Conservation (phyloP, 2,888 invertebrate species). For the Mimumesa dahlbomi region DNA sequence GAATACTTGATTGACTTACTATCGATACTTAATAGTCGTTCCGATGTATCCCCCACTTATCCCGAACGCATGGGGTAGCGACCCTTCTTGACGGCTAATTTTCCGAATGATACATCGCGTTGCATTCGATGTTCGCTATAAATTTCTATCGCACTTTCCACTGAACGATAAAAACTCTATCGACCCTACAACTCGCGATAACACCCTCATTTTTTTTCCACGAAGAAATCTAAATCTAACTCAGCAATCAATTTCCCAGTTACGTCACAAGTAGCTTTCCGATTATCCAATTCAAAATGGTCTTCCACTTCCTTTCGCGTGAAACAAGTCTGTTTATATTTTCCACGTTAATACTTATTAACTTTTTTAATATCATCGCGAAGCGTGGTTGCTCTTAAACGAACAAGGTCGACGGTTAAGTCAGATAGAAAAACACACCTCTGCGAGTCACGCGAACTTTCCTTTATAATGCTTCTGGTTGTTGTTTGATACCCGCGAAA, state of each 20-base stretch:
- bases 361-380: too few relatives aligned
- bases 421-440: too few relatives aligned
- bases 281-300: too few relatives aligned
- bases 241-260: too few relatives aligned
- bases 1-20: slow-evolving; percentile 42
- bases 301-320: too few relatives aligned
- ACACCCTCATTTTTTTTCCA: too few relatives aligned
- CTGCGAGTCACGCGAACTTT: slow-evolving; percentile 25
- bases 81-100: slow-evolving; percentile 38
- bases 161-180: background rate
- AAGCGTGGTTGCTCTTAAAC: too few relatives aligned
- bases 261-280: too few relatives aligned
- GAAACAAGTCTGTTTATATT: too few relatives aligned
- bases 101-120: slow-evolving; percentile 54
- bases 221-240: too few relatives aligned
- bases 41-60: slow-evolving; percentile 50
- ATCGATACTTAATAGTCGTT: slow-evolving; percentile 58
- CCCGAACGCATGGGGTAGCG: slow-evolving; percentile 18
- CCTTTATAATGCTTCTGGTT: background rate
- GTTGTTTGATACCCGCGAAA: background rate
- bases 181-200: too few relatives aligned
- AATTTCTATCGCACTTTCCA: slow-evolving; percentile 1
- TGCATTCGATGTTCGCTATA: slow-evolving; percentile 9
- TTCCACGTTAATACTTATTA: too few relatives aligned
- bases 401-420: background rate